Percentiles rank a stretch among this genome's conserved stretches.
phyloP scores from a whole-genome alignment of 2,797 vertebrate genomes.

The Onychomys arenicola region DNA sequence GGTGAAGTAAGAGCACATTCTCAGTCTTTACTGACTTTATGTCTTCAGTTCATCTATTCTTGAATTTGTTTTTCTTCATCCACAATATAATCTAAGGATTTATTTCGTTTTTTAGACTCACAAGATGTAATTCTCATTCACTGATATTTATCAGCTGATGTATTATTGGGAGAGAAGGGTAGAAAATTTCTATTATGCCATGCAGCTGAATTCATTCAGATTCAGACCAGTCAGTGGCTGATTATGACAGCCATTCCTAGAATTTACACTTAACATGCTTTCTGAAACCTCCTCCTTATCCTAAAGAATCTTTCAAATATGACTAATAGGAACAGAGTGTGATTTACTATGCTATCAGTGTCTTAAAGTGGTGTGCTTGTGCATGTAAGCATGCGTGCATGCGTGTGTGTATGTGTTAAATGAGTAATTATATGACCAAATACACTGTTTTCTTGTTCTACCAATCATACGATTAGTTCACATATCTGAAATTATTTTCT shows the following conservation, averaged over 20 bases:
- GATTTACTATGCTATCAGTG: not conserved
- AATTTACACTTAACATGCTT: not conserved
- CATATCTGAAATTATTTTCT: conserved; percentile 14
- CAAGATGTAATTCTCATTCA: no score
- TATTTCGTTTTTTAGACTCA: not conserved
- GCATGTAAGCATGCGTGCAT: not conserved
- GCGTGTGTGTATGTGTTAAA: not conserved
- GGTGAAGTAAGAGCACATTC: not conserved
- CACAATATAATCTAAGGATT: not conserved
- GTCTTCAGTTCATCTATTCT: not conserved
- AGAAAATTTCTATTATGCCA: not conserved
- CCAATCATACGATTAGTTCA: not conserved
- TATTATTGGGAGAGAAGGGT: not conserved
- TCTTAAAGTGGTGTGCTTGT: not conserved
- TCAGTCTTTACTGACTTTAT: not conserved
- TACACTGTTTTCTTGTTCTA: not conserved
- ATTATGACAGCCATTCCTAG: not conserved
- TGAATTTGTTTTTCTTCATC: not conserved
- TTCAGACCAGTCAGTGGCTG: not conserved
- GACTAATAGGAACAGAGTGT: accelerated
- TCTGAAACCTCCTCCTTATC: not conserved
- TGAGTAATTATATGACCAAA: not conserved
- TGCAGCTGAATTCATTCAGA: not conserved
- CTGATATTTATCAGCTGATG: not conserved
- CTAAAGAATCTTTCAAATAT: not conserved